These are phyloP conservation scores for Hemibagrus guttatus DNA, from an alignment of 2,797 vertebrate species.

Conservation along the genomic window DNA sequence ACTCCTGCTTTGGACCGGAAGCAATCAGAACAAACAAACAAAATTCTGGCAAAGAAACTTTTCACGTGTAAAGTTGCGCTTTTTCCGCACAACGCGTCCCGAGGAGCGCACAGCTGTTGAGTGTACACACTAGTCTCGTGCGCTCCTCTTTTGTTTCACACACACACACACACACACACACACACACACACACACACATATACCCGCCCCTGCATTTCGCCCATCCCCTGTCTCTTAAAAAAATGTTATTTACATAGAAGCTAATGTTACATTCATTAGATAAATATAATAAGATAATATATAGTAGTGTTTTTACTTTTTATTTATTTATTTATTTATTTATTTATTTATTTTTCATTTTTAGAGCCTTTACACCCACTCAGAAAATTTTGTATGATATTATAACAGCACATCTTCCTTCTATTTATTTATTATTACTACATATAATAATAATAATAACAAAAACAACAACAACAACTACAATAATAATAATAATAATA, in stretches of 20 bases:
- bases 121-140: neutral
- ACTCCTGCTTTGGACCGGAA: neutral
- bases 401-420: neutral
- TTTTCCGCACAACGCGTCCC: neutral
- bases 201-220: neutral
- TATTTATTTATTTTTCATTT: neutral
- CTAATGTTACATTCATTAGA: neutral
- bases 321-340: too few relatives aligned
- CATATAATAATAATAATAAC: neutral
- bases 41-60: neutral
- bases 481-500: neutral
- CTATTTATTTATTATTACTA: neutral
- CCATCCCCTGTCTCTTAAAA: neutral
- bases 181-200: too few relatives aligned
- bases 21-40: neutral
- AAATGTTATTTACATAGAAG: neutral
- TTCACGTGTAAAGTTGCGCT: neutral
- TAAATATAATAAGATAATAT: too few relatives aligned
- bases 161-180: neutral
- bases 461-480: neutral
- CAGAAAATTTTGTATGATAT: neutral
- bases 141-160: neutral
- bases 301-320: too few relatives aligned
- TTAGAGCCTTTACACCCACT: neutral
- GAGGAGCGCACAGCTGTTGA: slow-evolving; percentile 7